Conservation (phyloP, 2,888 invertebrate genomes). For the Myopa tessellatipennis region DNA sequence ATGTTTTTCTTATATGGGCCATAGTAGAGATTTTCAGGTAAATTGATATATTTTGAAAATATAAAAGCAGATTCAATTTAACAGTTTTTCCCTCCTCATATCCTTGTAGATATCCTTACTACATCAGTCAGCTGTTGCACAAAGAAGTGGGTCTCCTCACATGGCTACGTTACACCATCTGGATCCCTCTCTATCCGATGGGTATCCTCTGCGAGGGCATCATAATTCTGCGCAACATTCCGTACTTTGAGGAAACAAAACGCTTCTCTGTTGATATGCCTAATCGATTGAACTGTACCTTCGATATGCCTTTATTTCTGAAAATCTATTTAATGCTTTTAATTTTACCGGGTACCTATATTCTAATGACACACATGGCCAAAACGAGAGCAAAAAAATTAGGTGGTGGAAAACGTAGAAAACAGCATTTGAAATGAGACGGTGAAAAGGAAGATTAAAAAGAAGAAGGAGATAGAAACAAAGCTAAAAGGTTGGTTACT, state of each 20-base stretch:
- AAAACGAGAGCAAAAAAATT: conserved; percentile 78
- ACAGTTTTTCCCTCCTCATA: background rate
- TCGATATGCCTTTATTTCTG: conserved; percentile 85
- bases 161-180: conserved; percentile 93
- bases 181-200: conserved; percentile 93
- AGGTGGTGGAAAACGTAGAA: conserved; percentile 61
- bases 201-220: conserved; percentile 90
- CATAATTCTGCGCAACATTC: conserved; percentile 83
- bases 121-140: conserved; percentile 83
- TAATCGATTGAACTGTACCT: conserved; percentile 86
- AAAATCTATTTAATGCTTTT: conserved; percentile 81
- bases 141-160: conserved; percentile 80
- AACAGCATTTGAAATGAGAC: conserved; percentile 43
- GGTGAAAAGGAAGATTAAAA: background rate
- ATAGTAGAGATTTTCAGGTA: conserved; percentile 85
- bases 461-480: background rate
- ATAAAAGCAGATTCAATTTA: background rate
- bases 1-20: conserved; percentile 87
- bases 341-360: conserved; percentile 80
- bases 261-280: conserved; percentile 82
- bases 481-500: too few relatives aligned
- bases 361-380: conserved; percentile 88
- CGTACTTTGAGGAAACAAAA: conserved; percentile 87
- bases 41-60: conserved; percentile 43
- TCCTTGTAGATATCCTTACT: conserved; percentile 87